Evolutionary conservation across 1,140 invertebrate species (phyloP), one percentile per base, ranked within the genome.

Genomic region (Papilio machaon): DNA sequence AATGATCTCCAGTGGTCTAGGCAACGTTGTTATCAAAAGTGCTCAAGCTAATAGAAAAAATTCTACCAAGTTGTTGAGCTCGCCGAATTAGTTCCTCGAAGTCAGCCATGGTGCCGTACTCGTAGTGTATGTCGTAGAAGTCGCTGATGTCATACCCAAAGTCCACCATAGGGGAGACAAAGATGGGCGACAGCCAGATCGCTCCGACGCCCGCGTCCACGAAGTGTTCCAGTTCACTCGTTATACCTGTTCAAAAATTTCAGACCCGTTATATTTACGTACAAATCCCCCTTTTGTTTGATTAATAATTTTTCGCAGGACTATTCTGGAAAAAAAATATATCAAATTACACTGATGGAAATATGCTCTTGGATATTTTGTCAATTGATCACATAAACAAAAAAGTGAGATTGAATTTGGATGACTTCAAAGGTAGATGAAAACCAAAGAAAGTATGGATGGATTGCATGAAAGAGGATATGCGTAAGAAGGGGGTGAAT

Each of bases 81-180:
- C 90, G 89, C 67, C 91, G 90, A 2, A 96, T 86, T 77, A 98
- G 91, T 6, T 92, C 82, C 79, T 96, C 95, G 75, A 98, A 96
- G 86, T 97, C 96, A 52, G 95, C 94, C 89, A 97, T 95, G 1
- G 95, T 96, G 6, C 97, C 97, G 82, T 96, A 97, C 73, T 95
- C 91, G 0, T 95, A 91, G 83, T 97, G 95, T 38, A 98, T 95
- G 13, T 95, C 92, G 60, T 92, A 96, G 85, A 97, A 98, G 87
- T 98, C 95, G 2, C 95, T 94, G 58, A 97, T 96, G 84, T 97
- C 97, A 85, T 97, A 97, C 11, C 97, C 97, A 83, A 95, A 95
- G 92, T 97, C 96, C 9, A 95, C 94, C 94, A 96, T 95, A 0
- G 96, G 96, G 0, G 95, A 96, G 80, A 95, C 93, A 85, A 95